These are phyloP conservation scores for Canis aureus DNA, from an alignment of 2,113 vertebrate species.

Conservation along the genomic window DNA sequence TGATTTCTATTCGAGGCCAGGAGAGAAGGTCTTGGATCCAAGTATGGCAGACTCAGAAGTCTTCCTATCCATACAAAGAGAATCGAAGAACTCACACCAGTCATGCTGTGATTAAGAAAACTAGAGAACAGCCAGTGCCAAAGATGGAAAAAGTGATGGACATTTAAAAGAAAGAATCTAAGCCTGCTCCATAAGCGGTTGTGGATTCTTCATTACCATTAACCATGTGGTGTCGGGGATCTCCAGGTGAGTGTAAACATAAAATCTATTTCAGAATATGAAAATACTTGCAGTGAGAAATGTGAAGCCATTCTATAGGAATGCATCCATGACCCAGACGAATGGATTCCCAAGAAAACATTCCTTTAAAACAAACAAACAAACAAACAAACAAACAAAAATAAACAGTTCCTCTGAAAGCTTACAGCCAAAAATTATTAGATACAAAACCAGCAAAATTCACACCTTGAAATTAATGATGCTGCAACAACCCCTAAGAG, in stretches of 20 bases:
- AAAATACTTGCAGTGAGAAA: not conserved
- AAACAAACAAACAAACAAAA: too few relatives aligned
- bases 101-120: not conserved
- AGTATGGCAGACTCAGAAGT: not conserved
- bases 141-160: not conserved
- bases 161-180: not conserved
- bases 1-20: not conserved
- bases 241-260: slow-evolving; percentile 26
- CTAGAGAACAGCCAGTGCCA: not conserved
- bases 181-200: not conserved
- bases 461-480: not conserved
- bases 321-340: not conserved
- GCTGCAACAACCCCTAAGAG: not conserved
- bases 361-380: not conserved
- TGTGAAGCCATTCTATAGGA: not conserved
- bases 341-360: not conserved
- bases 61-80: not conserved
- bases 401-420: not conserved
- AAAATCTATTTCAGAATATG: not conserved
- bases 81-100: not conserved
- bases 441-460: not conserved
- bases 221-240: not conserved
- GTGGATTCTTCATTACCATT: not conserved
- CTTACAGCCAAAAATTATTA: not conserved
- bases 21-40: not conserved